Base-by-base conservation (phyloP, 2,888 invertebrate genomes). In the Nymphalis c-album region DNA sequence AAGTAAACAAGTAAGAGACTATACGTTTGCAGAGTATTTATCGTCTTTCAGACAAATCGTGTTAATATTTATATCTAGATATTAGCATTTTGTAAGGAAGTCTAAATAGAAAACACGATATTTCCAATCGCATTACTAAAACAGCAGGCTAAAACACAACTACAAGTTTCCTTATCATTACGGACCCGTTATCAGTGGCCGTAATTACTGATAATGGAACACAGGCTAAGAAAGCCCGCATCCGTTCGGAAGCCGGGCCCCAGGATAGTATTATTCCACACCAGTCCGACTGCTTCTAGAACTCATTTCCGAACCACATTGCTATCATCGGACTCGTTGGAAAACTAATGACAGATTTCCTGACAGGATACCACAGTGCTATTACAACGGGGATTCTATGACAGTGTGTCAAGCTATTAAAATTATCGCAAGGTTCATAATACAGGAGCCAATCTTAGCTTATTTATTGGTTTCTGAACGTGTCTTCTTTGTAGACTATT, bases 251-350 rank as follows among this genome's bases (percentile, higher is more conserved):
- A 74, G 72, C 72, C 69, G 70, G 59, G 71, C 71, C 72, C 67
- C 55, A 60, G 71, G 67, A 73, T 72, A 72, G 69, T 73, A 61
- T 70, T 71, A 71, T 71, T 68, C 71, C 72, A 65, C 69, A 68
- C 68, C 66, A 66, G 71, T 70, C 68, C 60, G 64, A 65, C 73
- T 46, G 65, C 60, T 70, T 70, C 69, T 68, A 72, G 73, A 74
- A 71, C 17, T 66, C 73, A 78, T 83, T 85, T 84, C 80, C 81
- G 80, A 85, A 82, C 86, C 84, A 84, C 85, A 84, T 82, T 80
- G 78, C 79, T 79, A 80, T 83, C 82, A 85, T 40, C 80, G 50
- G 62, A 67, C 67, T 59, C 59, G 67, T 72, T 70, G 63, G 73
- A 70, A 68, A 74, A 63, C 64, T 71, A 73, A 74, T 72, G 71